Conservation (phyloP, 2,888 invertebrate species). For the Caenorhabditis sinica region DNA sequence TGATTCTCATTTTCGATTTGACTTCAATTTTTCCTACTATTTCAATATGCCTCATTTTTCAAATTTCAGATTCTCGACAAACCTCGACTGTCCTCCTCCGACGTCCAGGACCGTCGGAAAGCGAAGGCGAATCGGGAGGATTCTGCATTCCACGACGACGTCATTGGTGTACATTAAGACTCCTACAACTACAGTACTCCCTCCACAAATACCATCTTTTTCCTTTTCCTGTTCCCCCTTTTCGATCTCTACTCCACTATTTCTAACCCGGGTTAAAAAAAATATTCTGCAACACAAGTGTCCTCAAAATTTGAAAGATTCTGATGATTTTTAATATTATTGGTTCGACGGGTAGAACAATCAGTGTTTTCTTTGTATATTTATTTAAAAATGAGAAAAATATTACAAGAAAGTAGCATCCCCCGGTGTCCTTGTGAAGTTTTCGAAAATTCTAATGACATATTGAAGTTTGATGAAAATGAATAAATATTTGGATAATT, state of each 20-base stretch:
- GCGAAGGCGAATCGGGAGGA: constrained; percentile 37
- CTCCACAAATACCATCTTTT: neutral
- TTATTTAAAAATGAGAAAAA: neutral
- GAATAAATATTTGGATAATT: no score
- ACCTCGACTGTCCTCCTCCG: constrained; percentile 40
- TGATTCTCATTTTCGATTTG: no score
- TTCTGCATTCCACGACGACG: constrained; percentile 63
- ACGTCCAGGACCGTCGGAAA: constrained; percentile 17
- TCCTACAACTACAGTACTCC: neutral
- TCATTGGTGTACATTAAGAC: constrained; percentile 58
- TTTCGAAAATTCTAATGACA: no score
- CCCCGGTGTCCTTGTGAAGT: neutral
- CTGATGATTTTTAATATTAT: neutral
- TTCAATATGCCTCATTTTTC: no score
- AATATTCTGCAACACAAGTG: neutral
- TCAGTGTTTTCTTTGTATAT: neutral
- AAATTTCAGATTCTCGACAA: constrained; percentile 55
- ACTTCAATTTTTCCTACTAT: no score
- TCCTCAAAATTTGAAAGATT: neutral
- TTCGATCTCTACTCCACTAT: neutral
- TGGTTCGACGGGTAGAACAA: neutral
- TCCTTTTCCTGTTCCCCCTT: neutral
- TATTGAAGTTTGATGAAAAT: no score
- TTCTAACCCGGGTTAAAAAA: neutral
- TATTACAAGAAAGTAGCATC: neutral